Percentiles rank a stretch among this genome's conserved stretches.
Evolutionary conservation across 2,113 vertebrate species (phyloP).

Genomic region (Lepidothrix coronata): DNA sequence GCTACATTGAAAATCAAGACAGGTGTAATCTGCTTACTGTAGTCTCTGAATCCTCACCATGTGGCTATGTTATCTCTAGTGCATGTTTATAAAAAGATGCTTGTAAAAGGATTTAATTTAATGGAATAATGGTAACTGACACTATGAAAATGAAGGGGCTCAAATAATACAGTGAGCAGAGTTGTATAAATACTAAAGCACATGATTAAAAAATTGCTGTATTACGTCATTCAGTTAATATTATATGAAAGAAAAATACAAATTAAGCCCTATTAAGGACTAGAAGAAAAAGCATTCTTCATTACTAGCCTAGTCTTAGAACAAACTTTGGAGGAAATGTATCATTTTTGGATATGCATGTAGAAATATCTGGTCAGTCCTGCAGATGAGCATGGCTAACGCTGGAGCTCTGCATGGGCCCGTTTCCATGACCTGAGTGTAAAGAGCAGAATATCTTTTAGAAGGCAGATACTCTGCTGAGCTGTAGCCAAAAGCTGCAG

Average conservation of each 20-base stretch:
- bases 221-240: not conserved
- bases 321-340: not conserved
- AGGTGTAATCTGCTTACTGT: constrained; percentile 69
- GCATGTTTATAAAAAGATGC: constrained; percentile 53
- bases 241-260: not conserved
- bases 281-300: not conserved
- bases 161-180: not conserved
- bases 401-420: not conserved
- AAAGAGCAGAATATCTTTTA: not conserved
- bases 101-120: constrained; percentile 70
- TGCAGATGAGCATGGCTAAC: not conserved
- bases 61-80: constrained; percentile 63
- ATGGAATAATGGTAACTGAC: constrained; percentile 68
- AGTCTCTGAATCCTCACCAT: constrained; percentile 60
- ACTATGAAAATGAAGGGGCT: constrained; percentile 53
- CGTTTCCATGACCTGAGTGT: not conserved
- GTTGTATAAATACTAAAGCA: not conserved
- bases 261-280: not conserved
- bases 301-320: not conserved
- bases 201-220: not conserved
- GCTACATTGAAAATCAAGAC: constrained; percentile 56
- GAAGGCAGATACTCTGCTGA: not conserved
- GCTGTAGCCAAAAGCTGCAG: not conserved
- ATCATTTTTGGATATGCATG: accelerated
- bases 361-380: not conserved